Evolutionary conservation across 1,140 invertebrate genomes (phyloP).

Genomic region (Leptinotarsa lineolata): DNA sequence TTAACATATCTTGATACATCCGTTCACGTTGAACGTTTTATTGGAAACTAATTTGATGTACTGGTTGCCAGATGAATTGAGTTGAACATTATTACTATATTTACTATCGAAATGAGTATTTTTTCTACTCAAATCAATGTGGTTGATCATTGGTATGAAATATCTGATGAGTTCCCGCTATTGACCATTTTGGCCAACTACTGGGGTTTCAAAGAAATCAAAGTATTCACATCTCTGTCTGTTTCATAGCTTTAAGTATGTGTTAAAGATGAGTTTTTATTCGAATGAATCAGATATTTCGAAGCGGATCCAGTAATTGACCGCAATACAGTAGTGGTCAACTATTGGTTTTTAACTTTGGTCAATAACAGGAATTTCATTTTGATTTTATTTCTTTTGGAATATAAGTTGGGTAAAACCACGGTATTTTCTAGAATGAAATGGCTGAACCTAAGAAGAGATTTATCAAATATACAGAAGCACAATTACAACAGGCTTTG

Average conservation of each 20-base stretch:
- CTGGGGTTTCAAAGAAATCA: not conserved
- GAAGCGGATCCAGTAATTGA: slow-evolving; percentile 22
- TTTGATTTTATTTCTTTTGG: not conserved
- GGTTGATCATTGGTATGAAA: no score
- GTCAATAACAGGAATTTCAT: not conserved
- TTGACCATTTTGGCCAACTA: slow-evolving; percentile 9
- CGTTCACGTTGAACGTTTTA: no score
- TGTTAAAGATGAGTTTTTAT: slow-evolving; percentile 22
- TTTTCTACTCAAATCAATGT: no score
- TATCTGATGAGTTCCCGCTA: no score
- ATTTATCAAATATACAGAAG: slow-evolving; percentile 25
- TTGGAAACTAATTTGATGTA: no score
- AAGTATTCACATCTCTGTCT: slow-evolving; percentile 4
- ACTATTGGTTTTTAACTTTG: slow-evolving; percentile 13
- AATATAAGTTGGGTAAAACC: not conserved
- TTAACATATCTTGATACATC: no score
- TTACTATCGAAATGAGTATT: no score
- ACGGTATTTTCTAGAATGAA: slow-evolving; percentile 24
- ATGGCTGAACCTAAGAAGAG: slow-evolving; percentile 13
- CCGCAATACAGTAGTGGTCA: slow-evolving; percentile 21
- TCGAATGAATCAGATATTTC: slow-evolving; percentile 20
- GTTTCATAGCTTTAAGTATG: slow-evolving; percentile 1
- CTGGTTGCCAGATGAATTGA: no score
- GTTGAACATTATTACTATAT: no score
- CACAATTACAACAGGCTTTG: slow-evolving; percentile 25